Evolutionary conservation across 2,113 vertebrate genomes (phyloP).

Genomic region (Scomber colias): DNA sequence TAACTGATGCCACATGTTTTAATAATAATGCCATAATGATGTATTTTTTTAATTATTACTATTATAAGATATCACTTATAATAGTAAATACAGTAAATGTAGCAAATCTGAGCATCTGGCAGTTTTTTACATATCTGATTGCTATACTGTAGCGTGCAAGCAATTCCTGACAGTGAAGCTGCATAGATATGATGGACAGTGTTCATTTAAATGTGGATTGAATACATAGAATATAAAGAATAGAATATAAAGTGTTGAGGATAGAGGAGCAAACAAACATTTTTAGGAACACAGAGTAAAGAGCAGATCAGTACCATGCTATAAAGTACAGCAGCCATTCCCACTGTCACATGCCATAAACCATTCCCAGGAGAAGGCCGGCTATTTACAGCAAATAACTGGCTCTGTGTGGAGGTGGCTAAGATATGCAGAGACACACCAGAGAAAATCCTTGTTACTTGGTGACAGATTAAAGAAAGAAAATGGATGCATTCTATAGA

Average conservation of each 20-base stretch:
- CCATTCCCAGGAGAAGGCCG: conserved; percentile 35
- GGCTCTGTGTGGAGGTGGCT: conserved; percentile 57
- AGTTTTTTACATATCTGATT: not conserved
- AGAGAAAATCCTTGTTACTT: conserved; percentile 61
- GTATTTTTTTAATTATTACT: too few species aligned
- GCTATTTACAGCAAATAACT: conserved; percentile 70
- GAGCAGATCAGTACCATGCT: conserved; percentile 13
- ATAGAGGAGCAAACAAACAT: not conserved
- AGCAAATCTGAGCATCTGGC: not conserved
- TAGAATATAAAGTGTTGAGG: not conserved
- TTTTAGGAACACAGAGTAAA: conserved; percentile 21
- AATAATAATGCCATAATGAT: too few species aligned
- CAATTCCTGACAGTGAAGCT: not conserved
- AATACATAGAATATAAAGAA: too few species aligned
- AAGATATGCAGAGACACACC: conserved; percentile 69
- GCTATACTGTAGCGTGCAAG: not conserved
- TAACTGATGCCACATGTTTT: too few species aligned
- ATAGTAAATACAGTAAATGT: too few species aligned
- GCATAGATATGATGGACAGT: not conserved
- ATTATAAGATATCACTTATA: too few species aligned
- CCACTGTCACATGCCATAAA: conserved; percentile 52
- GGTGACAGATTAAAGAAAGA: conserved; percentile 64
- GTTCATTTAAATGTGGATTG: not conserved
- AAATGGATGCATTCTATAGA: conserved; percentile 57
- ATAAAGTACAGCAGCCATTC: conserved; percentile 51